Conservation (phyloP, 1,140 invertebrate species). For the Mizuhopecten yessoensis region DNA sequence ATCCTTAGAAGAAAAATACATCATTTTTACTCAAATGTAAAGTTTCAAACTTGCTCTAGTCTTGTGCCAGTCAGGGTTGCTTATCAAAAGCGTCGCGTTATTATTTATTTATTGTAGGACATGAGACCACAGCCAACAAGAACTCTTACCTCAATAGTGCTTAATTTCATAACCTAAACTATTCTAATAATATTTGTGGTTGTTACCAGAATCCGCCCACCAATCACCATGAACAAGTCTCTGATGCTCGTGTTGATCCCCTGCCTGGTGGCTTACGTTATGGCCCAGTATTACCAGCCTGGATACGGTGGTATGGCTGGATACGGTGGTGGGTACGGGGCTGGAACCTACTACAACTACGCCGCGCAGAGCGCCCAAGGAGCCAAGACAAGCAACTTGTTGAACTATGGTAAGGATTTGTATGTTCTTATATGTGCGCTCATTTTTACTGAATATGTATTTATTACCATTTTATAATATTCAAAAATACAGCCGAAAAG, state of each 20-base stretch:
- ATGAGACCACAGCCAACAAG: too few species aligned
- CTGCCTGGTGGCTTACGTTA: neutral
- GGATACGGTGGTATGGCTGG: neutral
- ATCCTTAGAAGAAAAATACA: too few species aligned
- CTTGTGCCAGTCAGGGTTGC: too few species aligned
- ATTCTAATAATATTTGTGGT: neutral
- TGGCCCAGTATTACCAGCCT: conserved; percentile 15
- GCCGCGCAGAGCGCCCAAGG: neutral
- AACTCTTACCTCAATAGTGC: neutral
- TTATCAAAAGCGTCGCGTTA: too few species aligned
- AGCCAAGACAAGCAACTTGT: neutral
- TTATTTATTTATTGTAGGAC: too few species aligned
- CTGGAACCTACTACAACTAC: conserved; percentile 12
- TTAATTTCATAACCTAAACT: neutral
- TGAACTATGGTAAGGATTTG: neutral
- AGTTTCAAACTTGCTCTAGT: too few species aligned
- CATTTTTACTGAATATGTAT: too few species aligned
- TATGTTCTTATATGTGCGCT: too few species aligned
- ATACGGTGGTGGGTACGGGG: neutral
- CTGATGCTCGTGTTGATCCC: neutral
- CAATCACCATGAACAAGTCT: conserved; percentile 16
- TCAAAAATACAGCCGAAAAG: too few species aligned
- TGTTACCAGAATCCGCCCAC: neutral
- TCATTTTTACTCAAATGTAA: too few species aligned
- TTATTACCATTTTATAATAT: too few species aligned